These are phyloP conservation scores for Dolichoris vasculosae DNA, from an alignment of 1,140 invertebrate genomes.

Conservation along the genomic window DNA sequence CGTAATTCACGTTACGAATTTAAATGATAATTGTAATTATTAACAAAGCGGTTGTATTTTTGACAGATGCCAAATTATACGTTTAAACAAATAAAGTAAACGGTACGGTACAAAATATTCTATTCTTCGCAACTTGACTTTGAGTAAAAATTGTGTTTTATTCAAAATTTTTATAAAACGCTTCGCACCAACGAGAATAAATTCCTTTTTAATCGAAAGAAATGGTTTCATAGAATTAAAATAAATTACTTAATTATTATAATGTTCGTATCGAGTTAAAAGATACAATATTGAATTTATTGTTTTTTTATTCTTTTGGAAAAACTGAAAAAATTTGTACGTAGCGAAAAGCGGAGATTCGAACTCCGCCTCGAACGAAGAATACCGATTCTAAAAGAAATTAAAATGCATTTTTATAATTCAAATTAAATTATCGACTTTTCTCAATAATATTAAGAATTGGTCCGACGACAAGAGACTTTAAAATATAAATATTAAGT, in stretches of 20 bases:
- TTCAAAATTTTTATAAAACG: not conserved
- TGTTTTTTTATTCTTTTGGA: not conserved
- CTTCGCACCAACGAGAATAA: not conserved
- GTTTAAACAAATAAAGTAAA: not conserved
- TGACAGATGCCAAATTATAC: not conserved
- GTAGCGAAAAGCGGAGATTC: too few species aligned
- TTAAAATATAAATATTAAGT: not conserved
- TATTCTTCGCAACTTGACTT: not conserved
- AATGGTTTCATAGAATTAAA: not conserved
- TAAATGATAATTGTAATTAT: slow-evolving; percentile 21
- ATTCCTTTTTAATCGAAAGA: not conserved
- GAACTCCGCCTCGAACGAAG: not conserved
- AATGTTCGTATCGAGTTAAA: not conserved
- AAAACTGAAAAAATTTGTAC: not conserved
- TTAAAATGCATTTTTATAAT: not conserved
- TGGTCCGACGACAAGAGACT: not conserved
- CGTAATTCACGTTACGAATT: not conserved
- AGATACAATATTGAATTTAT: not conserved
- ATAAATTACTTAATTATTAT: not conserved
- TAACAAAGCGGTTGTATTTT: not conserved
- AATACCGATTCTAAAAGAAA: not conserved
- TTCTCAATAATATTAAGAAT: not conserved
- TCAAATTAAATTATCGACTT: not conserved
- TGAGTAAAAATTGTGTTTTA: not conserved
- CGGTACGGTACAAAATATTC: not conserved